Evolutionary conservation across 2,113 vertebrate genomes (phyloP).

Genomic region (Tapirus terrestris): DNA sequence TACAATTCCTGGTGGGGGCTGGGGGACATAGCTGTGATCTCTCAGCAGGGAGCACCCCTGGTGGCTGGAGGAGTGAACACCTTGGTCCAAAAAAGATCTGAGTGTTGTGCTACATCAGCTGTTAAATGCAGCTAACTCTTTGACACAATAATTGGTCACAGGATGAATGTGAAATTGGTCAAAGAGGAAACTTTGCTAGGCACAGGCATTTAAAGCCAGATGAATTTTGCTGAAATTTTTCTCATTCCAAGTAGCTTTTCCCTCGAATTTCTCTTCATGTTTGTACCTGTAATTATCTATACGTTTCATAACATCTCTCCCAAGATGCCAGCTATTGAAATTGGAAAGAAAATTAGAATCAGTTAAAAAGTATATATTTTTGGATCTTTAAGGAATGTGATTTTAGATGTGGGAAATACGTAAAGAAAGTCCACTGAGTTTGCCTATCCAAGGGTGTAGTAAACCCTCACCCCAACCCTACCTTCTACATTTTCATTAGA

Average conservation of each 20-base stretch:
- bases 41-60: not conserved
- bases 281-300: not conserved
- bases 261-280: not conserved
- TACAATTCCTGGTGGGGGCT: not conserved
- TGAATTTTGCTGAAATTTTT: not conserved
- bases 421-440: not conserved
- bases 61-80: not conserved
- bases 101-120: not conserved
- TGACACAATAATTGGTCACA: not conserved
- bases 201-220: not conserved
- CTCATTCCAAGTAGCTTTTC: not conserved
- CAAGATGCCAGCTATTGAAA: not conserved
- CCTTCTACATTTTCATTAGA: not conserved
- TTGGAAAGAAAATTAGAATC: constrained; percentile 34
- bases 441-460: not conserved
- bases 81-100: not conserved
- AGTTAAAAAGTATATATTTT: not conserved
- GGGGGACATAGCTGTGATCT: not conserved
- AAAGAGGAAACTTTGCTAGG: not conserved
- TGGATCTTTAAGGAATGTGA: not conserved
- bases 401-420: not conserved
- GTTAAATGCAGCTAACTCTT: not conserved
- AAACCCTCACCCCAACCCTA: not conserved
- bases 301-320: not conserved
- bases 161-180: not conserved